These are phyloP conservation scores for Phodopus roborovskii DNA, from an alignment of 2,113 vertebrate genomes.

Conservation along the genomic window DNA sequence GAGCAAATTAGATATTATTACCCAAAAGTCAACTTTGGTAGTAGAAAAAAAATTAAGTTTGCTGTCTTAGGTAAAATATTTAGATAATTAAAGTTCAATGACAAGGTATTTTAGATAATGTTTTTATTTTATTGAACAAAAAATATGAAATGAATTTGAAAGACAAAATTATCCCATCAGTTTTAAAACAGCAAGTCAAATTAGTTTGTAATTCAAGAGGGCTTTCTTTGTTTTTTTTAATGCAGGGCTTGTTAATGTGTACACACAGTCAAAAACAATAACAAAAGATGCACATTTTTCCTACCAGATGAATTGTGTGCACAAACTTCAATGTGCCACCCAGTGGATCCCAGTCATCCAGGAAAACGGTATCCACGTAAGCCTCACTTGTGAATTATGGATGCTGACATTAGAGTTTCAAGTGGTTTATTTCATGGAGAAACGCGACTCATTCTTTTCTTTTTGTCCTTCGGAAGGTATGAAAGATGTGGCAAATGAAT, in stretches of 20 bases:
- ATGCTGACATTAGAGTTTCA: neutral
- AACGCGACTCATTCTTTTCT: neutral
- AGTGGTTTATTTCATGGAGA: neutral
- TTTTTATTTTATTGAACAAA: neutral
- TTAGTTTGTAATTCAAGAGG: neutral
- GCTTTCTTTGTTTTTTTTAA: neutral
- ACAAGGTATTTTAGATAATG: neutral
- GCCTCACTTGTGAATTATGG: neutral
- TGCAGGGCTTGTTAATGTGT: neutral
- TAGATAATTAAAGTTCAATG: neutral
- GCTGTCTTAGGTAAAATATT: neutral
- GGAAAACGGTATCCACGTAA: neutral
- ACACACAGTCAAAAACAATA: neutral
- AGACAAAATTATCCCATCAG: neutral
- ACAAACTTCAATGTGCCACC: neutral
- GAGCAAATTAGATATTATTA: neutral
- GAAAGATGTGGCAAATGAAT: neutral
- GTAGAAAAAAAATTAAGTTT: neutral
- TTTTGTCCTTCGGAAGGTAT: neutral
- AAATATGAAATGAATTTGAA: neutral
- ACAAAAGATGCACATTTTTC: neutral
- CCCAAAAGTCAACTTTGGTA: neutral
- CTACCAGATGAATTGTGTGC: neutral
- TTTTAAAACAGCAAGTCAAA: conserved; percentile 25
- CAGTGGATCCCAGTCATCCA: neutral